These are phyloP conservation scores for Corythaeola cristata DNA, from an alignment of 2,113 vertebrate species.

Conservation along the genomic window DNA sequence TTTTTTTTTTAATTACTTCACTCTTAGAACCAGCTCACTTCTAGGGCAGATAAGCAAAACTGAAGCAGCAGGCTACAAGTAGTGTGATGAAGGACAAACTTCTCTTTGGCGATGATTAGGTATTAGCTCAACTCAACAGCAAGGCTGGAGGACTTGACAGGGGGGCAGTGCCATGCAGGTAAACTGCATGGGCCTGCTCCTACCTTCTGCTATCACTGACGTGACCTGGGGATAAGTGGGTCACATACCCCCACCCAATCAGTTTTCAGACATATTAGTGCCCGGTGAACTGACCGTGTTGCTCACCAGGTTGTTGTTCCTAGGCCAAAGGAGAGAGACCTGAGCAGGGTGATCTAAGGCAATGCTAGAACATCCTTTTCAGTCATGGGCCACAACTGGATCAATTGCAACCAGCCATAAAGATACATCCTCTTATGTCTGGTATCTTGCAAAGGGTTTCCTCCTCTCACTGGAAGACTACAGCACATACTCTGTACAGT, in stretches of 20 bases:
- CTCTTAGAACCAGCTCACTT: not conserved
- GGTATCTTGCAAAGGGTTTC: not conserved
- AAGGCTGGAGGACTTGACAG: not conserved
- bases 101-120: not conserved
- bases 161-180: too few species aligned
- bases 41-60: not conserved
- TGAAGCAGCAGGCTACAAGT: not conserved
- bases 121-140: not conserved
- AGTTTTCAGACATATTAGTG: not conserved
- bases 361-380: not conserved
- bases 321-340: not conserved
- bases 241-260: rapidly evolving
- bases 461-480: not conserved
- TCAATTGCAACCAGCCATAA: not conserved
- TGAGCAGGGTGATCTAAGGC: not conserved
- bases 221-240: not conserved
- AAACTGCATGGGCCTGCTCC: not conserved
- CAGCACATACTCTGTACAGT: not conserved
- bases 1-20: not conserved
- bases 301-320: not conserved
- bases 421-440: not conserved
- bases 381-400: not conserved
- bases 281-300: not conserved
- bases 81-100: not conserved
- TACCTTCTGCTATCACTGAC: not conserved